A percentile compares a stretch with the other conserved stretches of the same genome.
These are phyloP conservation scores for Solenopsis invicta DNA, from an alignment of 1,140 invertebrate species.

Conservation along the genomic window DNA sequence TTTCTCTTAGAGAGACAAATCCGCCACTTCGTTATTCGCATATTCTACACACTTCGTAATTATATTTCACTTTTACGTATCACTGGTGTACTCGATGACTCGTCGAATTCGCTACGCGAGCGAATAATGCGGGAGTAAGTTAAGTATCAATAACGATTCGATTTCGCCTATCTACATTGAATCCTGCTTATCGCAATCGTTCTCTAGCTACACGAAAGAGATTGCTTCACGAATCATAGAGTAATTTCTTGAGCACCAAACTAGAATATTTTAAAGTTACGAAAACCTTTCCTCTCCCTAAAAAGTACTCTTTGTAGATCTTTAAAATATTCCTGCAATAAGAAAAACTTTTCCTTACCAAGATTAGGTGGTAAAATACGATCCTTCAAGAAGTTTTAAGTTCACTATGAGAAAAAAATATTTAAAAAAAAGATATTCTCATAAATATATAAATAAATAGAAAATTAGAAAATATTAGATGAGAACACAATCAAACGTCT, in stretches of 20 bases:
- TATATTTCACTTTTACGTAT: conserved; percentile 44
- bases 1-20: background rate
- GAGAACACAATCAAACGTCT: background rate
- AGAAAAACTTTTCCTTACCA: background rate
- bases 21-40: background rate
- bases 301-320: background rate
- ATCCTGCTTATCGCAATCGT: conserved; percentile 60
- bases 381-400: background rate
- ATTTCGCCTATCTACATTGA: conserved; percentile 61
- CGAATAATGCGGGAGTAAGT: conserved; percentile 56
- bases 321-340: conserved; percentile 3
- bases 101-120: conserved; percentile 52
- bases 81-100: conserved; percentile 48
- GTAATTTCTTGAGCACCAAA: conserved; percentile 18
- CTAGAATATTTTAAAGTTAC: conserved; percentile 26
- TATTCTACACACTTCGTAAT: conserved; percentile 15
- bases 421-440: background rate
- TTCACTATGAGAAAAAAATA: background rate
- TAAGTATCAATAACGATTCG: conserved; percentile 69
- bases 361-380: background rate
- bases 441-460: conserved; percentile 16
- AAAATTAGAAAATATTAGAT: conserved; percentile 20
- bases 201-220: conserved; percentile 46
- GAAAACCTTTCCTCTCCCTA: background rate
- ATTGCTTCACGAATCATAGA: conserved; percentile 23